Conservation (phyloP, 2,888 invertebrate species). For the Athalia cordata region DNA sequence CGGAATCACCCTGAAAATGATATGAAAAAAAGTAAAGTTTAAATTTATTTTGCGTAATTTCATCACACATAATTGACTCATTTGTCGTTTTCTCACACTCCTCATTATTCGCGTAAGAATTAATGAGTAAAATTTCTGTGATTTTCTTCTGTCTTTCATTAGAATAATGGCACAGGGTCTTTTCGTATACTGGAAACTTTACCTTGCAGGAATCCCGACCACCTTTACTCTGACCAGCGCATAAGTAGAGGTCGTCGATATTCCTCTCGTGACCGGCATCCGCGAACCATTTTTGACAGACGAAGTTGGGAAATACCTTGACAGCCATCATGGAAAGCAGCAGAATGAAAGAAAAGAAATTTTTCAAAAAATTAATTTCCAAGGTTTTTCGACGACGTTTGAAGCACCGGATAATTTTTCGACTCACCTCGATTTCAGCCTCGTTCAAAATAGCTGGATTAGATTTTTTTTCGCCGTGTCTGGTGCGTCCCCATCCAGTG, state of each 20-base stretch:
- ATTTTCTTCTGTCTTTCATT: background rate
- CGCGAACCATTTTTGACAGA: background rate
- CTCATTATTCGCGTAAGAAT: background rate
- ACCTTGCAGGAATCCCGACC: conserved; percentile 75
- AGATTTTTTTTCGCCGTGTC: conserved; percentile 87
- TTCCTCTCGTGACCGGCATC: conserved; percentile 86
- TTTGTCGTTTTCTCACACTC: too few species aligned
- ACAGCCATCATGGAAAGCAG: too few species aligned
- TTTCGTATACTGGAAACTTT: conserved; percentile 26
- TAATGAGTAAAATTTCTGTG: background rate
- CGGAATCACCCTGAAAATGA: conserved; percentile 76
- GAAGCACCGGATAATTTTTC: background rate
- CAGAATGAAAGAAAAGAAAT: background rate
- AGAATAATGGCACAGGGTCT: background rate
- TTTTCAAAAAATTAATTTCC: background rate
- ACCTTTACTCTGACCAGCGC: conserved; percentile 91
- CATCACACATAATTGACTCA: too few species aligned
- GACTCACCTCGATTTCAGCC: conserved; percentile 84
- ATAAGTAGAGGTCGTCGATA: conserved; percentile 90
- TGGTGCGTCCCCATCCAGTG: conserved; percentile 93
- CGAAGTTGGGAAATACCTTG: conserved; percentile 1
- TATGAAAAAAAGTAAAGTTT: background rate
- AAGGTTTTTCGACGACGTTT: background rate
- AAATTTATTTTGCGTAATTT: background rate
- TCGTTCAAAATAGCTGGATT: conserved; percentile 91